A percentile compares a stretch with the other conserved stretches of the same genome.
Conservation (phyloP, 2,888 invertebrate species). For the Ornithoptera alexandrae region DNA sequence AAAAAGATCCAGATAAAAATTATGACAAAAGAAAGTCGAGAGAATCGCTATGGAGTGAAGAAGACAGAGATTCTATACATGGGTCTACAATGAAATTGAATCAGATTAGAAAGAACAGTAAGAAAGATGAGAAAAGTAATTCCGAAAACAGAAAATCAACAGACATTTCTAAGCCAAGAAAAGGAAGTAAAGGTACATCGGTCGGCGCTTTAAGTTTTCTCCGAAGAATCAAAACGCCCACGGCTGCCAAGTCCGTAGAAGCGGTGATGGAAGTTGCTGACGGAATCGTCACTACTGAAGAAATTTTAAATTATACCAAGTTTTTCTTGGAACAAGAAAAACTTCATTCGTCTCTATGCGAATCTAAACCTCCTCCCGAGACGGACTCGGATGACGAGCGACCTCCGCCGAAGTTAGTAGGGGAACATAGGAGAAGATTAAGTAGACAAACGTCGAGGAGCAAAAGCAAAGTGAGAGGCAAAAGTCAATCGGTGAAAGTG, state of each 20-base stretch:
- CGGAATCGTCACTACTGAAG: conserved; percentile 53
- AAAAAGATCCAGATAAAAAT: conserved; percentile 64
- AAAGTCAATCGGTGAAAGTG: conserved; percentile 70
- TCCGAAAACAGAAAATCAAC: conserved; percentile 57
- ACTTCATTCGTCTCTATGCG: conserved; percentile 52
- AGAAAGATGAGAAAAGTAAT: conserved; percentile 64
- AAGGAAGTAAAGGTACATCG: conserved; percentile 69
- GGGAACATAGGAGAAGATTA: conserved; percentile 66
- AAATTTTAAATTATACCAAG: conserved; percentile 63
- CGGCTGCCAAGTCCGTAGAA: conserved; percentile 62
- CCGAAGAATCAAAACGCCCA: conserved; percentile 68
- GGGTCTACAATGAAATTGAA: conserved; percentile 64
- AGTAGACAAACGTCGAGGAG: conserved; percentile 73
- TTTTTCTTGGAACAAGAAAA: conserved; percentile 70
- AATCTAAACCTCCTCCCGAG: conserved; percentile 51
- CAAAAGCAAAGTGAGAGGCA: conserved; percentile 72
- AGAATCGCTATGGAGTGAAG: conserved; percentile 75
- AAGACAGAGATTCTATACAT: conserved; percentile 68
- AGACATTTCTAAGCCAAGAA: conserved; percentile 63
- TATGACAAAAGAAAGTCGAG: conserved; percentile 70
- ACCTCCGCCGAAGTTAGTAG: conserved; percentile 56
- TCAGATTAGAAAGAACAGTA: conserved; percentile 63
- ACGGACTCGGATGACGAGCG: conserved; percentile 68
- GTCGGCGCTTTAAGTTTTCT: conserved; percentile 70
- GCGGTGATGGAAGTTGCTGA: conserved; percentile 61